A percentile compares a stretch with the other conserved stretches of the same genome.
phyloP scores from a whole-genome alignment of 2,888 invertebrate species.

The Hylaea fasciaria region DNA sequence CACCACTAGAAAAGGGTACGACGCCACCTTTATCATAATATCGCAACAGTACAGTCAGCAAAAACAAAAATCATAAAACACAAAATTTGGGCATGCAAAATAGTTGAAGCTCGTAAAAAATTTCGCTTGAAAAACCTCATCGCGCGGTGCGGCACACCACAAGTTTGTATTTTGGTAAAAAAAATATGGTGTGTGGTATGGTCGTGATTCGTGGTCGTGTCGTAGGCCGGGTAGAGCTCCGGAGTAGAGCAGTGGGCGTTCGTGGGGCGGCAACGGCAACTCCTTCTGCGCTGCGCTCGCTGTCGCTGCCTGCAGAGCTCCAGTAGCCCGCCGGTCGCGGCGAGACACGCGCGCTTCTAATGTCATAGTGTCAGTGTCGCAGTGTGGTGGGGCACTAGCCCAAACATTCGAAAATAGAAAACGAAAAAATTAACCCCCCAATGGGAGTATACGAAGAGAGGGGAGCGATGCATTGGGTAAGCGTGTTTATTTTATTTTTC shows the following conservation, averaged over 20 bases:
- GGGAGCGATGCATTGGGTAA: constrained; percentile 96
- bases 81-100: constrained; percentile 23
- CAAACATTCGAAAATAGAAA: constrained; percentile 81
- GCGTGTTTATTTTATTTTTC: constrained; percentile 49
- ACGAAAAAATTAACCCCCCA: constrained; percentile 87
- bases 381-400: constrained; percentile 82
- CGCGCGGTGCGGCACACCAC: constrained; percentile 42
- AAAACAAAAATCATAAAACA: constrained; percentile 8
- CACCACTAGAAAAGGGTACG: background rate
- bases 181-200: constrained; percentile 50
- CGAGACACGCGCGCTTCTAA: constrained; percentile 66
- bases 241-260: constrained; percentile 56
- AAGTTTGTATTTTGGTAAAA: constrained; percentile 48
- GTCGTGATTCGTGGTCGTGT: constrained; percentile 41
- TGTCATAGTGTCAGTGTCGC: constrained; percentile 72
- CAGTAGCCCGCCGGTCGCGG: constrained; percentile 68
- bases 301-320: constrained; percentile 56
- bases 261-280: constrained; percentile 45
- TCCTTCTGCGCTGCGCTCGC: constrained; percentile 44
- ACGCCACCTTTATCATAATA: constrained; percentile 1
- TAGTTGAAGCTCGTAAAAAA: constrained; percentile 24
- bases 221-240: constrained; percentile 26
- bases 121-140: constrained; percentile 37
- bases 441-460: constrained; percentile 97
- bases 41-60: constrained; percentile 12